A percentile compares a stretch with the other conserved stretches of the same genome.
Evolutionary conservation across 2,888 invertebrate species (phyloP).

Genomic region (Drosophila picticornis): DNA sequence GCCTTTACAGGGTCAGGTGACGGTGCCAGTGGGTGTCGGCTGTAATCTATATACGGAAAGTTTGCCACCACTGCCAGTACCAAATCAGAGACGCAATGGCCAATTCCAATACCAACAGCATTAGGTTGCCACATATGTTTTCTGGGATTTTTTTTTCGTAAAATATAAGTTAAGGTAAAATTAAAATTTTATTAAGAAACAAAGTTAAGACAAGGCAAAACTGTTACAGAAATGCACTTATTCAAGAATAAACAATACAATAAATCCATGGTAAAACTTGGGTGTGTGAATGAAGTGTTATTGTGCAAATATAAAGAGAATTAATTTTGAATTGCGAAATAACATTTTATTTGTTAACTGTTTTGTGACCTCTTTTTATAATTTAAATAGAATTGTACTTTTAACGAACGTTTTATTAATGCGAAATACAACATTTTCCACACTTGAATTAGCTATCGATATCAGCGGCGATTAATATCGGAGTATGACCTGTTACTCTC

Average conservation of each 20-base stretch:
- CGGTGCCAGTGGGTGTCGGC: conserved; percentile 21
- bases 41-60: conserved; percentile 33
- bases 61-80: conserved; percentile 57
- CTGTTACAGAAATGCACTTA: not conserved
- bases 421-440: not conserved
- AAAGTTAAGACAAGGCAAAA: not conserved
- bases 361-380: not conserved
- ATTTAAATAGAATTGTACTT: not conserved
- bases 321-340: not conserved
- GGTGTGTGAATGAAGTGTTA: not conserved
- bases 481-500: conserved; percentile 1
- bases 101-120: not conserved
- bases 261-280: not conserved
- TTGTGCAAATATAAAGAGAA: not conserved
- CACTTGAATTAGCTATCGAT: not conserved
- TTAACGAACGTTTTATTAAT: not conserved
- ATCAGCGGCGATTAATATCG: not conserved
- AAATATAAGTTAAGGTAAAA: not conserved
- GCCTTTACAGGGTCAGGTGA: conserved; percentile 8
- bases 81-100: conserved; percentile 29
- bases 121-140: not conserved
- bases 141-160: not conserved
- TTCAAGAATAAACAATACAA: too few relatives aligned
- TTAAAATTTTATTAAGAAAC: not conserved
- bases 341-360: not conserved